These are phyloP conservation scores for Alligator mississippiensis DNA, from an alignment of 2,113 vertebrate species.

Conservation along the genomic window DNA sequence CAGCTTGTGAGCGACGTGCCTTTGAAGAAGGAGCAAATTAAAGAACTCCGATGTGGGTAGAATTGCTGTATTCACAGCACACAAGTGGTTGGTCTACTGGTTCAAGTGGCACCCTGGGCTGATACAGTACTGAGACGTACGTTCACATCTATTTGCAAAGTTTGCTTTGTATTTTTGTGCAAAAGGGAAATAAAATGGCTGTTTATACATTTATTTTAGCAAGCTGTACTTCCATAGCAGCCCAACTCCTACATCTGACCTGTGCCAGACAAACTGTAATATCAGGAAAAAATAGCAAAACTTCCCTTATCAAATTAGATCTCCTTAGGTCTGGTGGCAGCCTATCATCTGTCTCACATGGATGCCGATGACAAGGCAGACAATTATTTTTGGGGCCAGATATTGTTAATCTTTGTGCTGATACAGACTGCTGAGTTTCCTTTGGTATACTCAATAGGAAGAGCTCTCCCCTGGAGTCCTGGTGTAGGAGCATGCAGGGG, in stretches of 20 bases:
- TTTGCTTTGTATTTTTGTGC: not conserved
- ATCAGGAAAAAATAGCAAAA: not conserved
- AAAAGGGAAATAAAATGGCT: not conserved
- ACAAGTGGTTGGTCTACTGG: not conserved
- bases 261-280: not conserved
- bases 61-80: not conserved
- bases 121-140: not conserved
- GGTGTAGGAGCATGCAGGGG: not conserved
- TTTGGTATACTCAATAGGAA: accelerated
- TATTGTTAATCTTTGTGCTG: not conserved
- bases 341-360: not conserved
- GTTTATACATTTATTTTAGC: not conserved
- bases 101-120: not conserved
- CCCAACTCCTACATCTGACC: not conserved
- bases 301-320: not conserved
- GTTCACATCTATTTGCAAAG: not conserved
- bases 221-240: not conserved
- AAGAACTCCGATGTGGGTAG: not conserved
- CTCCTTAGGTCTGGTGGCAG: not conserved
- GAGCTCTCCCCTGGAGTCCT: not conserved
- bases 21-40: not conserved
- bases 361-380: not conserved
- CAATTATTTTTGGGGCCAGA: not conserved
- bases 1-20: not conserved
- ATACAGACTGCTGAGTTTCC: not conserved